Evolutionary conservation across 2,113 vertebrate species (phyloP).

Genomic region (Ondatra zibethicus): DNA sequence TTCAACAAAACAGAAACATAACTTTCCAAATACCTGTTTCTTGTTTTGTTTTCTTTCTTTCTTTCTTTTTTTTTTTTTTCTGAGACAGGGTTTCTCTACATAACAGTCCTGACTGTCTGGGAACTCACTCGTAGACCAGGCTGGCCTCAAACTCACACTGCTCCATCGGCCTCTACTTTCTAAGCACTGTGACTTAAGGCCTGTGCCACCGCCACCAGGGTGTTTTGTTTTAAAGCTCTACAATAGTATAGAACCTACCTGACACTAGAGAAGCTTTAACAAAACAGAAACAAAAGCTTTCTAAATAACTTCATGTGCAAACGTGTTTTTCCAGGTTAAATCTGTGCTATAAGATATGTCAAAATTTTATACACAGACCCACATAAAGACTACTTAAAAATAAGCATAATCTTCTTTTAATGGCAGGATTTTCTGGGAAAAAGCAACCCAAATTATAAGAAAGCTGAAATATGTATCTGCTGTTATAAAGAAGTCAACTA

Average conservation of each 20-base stretch:
- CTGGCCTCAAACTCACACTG: no score
- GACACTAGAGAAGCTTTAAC: background rate
- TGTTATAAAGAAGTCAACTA: background rate
- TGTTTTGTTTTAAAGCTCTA: background rate
- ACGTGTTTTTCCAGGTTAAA: conserved; percentile 10
- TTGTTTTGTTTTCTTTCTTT: background rate
- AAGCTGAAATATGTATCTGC: conserved; percentile 35
- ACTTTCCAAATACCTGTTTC: background rate
- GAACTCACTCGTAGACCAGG: no score
- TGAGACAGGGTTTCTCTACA: background rate
- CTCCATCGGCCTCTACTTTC: no score
- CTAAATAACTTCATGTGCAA: background rate
- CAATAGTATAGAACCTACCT: background rate
- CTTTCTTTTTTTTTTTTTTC: background rate
- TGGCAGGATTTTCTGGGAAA: conserved; percentile 40
- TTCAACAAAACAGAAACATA: background rate
- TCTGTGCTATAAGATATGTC: background rate
- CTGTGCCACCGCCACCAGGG: no score
- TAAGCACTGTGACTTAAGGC: no score
- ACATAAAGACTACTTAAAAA: conserved; percentile 33
- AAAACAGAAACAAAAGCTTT: background rate
- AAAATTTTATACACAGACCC: conserved; percentile 19
- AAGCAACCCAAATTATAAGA: conserved; percentile 28
- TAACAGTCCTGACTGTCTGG: background rate
- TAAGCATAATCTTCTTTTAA: conserved; percentile 21